Base-by-base conservation (phyloP, 2,797 vertebrate genomes). In the Phrynocephalus vlangalii region DNA sequence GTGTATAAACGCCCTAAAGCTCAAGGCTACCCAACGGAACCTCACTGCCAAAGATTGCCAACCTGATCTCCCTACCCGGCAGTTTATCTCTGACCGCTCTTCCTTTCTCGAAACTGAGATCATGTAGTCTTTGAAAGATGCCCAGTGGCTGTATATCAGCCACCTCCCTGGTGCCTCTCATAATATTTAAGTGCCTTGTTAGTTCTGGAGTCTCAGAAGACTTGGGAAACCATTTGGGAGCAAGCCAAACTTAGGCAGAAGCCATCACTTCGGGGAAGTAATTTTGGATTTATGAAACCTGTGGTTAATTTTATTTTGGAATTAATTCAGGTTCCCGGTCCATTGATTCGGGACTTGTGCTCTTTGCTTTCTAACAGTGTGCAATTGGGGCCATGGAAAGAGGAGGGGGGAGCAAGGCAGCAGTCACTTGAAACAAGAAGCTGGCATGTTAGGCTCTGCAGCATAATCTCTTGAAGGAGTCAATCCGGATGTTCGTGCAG, bases 221-320 rank as follows among this genome's bases (percentile, higher is more conserved):
- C 92, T 90, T 85, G 86, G 93, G 91, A 86, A 81, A 92, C 88
- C 78, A 26, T 94, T 92, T 95, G 91, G 7, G 79, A 89, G 89
- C 94, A 89, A 92, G 84, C 87, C 77, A 73, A 28, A 52, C 72
- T 89, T 82, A 83, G 92, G 60, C 91, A 88, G 88, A 93, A 91
- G 72, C 72, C 79, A 0, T 93, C 18, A 67, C 91, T 95, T 95
- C 90, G 89, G 94, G 50, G 91, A 94, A 96, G 88, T 28, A 91
- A 89, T 20, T 76, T 86, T 56, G 91, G 89, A 94, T 95, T 92
- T 92, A 91, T 71, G 87, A 92, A 93, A 91, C 90, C 95, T 90
- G 68, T 82, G 87, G 87, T 89, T 90, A 89, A 2, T 81, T 92
- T 95, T 94, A 95, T 94, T 94, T 89, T 90, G 84, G 89, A 91